Evolutionary conservation across 2,888 invertebrate species (phyloP), one percentile per base, ranked within the genome.

Genomic region (Heliconius erato): DNA sequence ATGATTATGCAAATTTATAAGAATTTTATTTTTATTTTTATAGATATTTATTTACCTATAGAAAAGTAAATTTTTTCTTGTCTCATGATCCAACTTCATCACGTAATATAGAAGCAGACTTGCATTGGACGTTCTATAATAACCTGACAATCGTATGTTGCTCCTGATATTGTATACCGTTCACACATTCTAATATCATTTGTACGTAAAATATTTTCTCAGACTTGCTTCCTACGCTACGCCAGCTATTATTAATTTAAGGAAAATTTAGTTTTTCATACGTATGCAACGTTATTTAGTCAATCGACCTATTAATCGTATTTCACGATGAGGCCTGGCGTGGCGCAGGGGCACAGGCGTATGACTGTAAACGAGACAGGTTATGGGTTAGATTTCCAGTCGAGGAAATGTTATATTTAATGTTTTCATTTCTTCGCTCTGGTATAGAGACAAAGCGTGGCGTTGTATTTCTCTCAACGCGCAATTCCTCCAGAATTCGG

Each of bases 91-190:
- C 35, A 63, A 76, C 35, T 16, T 23, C 19, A 67, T 78, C 78
- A 44, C 67, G 76, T 76, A 63, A 35, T 28, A 19, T 44, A 49
- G 28, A 28, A 44, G 9, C 63, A 35, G 67, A 79, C 74, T 74
- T 82, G 76, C 59, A 40, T 65, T 63, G 49, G 78, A 81, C 28
- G 68, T 79, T 40, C 68, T 79, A 82, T 85, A 85, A 85, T 85
- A 85, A 84, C 79, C 74, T 84, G 85, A 85, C 85, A 85, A 83
- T 79, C 77, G 68, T 79, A 81, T 44, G 40, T 26, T 44, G 54
- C 74, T 74, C 71, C 54, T 68, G 72, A 81, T 84, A 79, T 84
- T 63, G 59, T 81, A 84, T 81, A 82, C 67, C 67, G 26, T 69
- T 59, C 40, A 26, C 59, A 68, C 44, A 71, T 71, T 78, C 23